Evolutionary conservation across 1,140 invertebrate genomes (phyloP), one percentile per base, ranked within the genome.

Genomic region (Meloidogyne exigua): DNA sequence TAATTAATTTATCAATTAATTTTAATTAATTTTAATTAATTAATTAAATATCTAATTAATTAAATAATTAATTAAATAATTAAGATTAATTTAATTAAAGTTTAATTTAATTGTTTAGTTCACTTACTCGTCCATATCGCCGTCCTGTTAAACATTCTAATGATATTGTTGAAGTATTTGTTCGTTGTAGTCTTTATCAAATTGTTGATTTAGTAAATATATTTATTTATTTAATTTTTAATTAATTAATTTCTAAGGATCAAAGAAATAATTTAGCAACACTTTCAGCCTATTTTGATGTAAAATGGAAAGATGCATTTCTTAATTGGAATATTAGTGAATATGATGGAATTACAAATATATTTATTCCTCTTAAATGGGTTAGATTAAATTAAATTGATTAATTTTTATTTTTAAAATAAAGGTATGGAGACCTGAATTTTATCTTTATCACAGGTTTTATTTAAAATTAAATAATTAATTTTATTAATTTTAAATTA

Each of bases 201-300:
- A 83, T 86, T 75, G 85, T 86, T 21, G 85, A 86, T 67, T 76
- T 86, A 72, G 83, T 84, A 18, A 57, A 71, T 75, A n/a, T 28
- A 63, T 67, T 57, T 44, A 74, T 12, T 68, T 79, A 66, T 18
- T 23, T 12, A 23, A 21, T 15, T 0, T 36, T 69, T 32, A 68
- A 10, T 69, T 13, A 18, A 13, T 64, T 70, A 3, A 49, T 11
- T 26, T 11, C 15, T 15, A 25, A 85, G 84, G 84, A 86, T 68
- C 84, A 86, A 76, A 79, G 85, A n/a, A 86, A 86, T 70, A 86
- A 86, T 72, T 76, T 86, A 75, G 85, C 85, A 25, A 86, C 85
- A 10, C 69, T 86, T 15, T 86, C 85, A 12, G 85, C 85, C 9
- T 86, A 87, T 74, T 87, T 86, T 63, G 85, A 86, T 70, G 85